Evolutionary conservation across 2,888 invertebrate genomes (phyloP), one percentile per base, ranked within the genome.

Genomic region (Napeogenes sylphis): DNA sequence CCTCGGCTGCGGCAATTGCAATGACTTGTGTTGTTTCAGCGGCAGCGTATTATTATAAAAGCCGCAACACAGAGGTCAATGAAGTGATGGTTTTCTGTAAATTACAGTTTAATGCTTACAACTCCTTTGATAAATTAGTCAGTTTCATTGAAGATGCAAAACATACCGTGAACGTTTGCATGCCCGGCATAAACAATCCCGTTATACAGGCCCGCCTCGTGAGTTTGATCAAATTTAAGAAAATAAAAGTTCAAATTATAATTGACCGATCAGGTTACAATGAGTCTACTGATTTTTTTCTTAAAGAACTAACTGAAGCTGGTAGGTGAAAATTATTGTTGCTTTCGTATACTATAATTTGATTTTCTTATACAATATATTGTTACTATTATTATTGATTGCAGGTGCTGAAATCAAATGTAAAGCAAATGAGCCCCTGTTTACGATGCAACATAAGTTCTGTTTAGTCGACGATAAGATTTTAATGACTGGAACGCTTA

Each of bases 401-500:
- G 66, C 79, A 94, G 94, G 93, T 56, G 91, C 94, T 64, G 87
- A 90, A 78, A 86, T 93, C 42, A 91, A 91, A 80, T 87, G 81
- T 72, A 87, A 90, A 76, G 56, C 76, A 70, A 69, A 82, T 80
- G 65, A 92, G 79, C 76, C 84, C 91, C 65, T 70, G 21, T 77
- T 78, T 71, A 81, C 76, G 63, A 95, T 96, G 95, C 95, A 96
- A 77, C 95, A 96, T 81, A 96, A 96, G 82, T 95, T 95, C 85
- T 93, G 92, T 58, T 79, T 95, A 62, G 83, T 95, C 51, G 95
- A 96, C 75, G 84, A 87, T 66, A 79, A 81, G 68, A 78, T 93
- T 57, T 80, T 95, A 10, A 91, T 95, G 75, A 93, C 92, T 62
- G 95, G 96, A 47, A 95, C 95, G 38, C 91, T 95, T 68, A 95